Conservation (phyloP, 2,888 invertebrate genomes). For the Polymixis lichenea region DNA sequence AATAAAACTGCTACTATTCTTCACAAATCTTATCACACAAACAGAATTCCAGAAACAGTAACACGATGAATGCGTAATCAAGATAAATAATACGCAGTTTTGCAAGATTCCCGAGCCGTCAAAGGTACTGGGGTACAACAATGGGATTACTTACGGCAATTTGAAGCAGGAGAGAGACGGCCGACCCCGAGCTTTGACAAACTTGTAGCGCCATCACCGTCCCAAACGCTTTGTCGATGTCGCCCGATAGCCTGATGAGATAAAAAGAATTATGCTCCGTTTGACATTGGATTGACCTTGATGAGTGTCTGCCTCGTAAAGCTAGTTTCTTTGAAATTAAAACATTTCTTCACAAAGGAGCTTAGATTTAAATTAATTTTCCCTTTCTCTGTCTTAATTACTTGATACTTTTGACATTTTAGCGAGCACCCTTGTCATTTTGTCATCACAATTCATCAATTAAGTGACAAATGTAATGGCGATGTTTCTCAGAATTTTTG, state of each 20-base stretch:
- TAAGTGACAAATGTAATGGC: constrained; percentile 4
- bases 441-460: constrained; percentile 23
- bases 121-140: constrained; percentile 60
- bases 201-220: constrained; percentile 83
- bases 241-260: constrained; percentile 78
- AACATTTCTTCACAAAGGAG: constrained; percentile 33
- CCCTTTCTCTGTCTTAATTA: constrained; percentile 36
- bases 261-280: constrained; percentile 50
- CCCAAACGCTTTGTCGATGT: constrained; percentile 84
- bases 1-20: constrained; percentile 44
- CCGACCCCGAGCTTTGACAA: constrained; percentile 81
- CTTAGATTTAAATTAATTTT: constrained; percentile 38
- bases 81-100: constrained; percentile 60
- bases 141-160: constrained; percentile 73
- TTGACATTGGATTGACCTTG: constrained; percentile 47
- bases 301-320: constrained; percentile 16
- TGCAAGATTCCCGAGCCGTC: constrained; percentile 46
- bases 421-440: constrained; percentile 28
- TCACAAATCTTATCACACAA: constrained; percentile 30
- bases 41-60: constrained; percentile 34
- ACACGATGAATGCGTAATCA: constrained; percentile 55
- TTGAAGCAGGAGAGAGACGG: constrained; percentile 75
- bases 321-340: constrained; percentile 45
- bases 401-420: constrained; percentile 36
- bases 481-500: neutral